Base-by-base conservation (phyloP, 1,140 invertebrate species). In the Zaprionus ghesquierei region DNA sequence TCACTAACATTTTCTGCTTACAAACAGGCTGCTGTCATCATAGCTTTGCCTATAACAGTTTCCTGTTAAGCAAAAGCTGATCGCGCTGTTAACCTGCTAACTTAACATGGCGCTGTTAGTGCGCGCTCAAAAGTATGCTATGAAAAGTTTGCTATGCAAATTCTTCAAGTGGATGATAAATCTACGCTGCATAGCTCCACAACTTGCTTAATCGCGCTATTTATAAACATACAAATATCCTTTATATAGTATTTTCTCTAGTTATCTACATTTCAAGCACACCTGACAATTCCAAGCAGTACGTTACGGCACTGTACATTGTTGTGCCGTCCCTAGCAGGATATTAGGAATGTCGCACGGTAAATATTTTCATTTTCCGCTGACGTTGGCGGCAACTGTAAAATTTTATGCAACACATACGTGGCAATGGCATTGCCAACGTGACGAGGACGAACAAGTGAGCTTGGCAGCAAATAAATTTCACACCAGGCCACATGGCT, bases 401-500 rank as follows among this genome's bases (percentile, higher is more conserved):
- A 79, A 86, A 75, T 69, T 86, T 77, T 81, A 81, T 81, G 82
- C 69, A 62, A 75, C 74, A 85, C 62, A 81, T 69, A 72, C 49
- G 49, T 58, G 51, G 69, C 69, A 65, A 74, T 66, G 63, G 51
- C 51, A 15, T 27, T 44, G 54, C 4, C 62, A 75, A 87, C 81
- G 78, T 85, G 82, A 87, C 79, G 69, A 75, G 79, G 55, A 70
- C 71, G 50, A 51, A 35, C 63, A 27, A 49, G 58, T 5, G 35
- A 73, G 53, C 75, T n/a, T 82, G 82, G 60, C 75, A 87, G 84
- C 71, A 76, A 82, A 87, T 86, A 86, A 86, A 86, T 86, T 82
- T 87, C 65, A 81, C 79, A 79, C 79, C 71, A 55, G 41, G 63
- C 65, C 61, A 68, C n/a, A 29, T 18, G 15, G 35, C 49, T 71